phyloP scores from a whole-genome alignment of 2,888 invertebrate genomes.

The Pristionchus maxplancki region DNA sequence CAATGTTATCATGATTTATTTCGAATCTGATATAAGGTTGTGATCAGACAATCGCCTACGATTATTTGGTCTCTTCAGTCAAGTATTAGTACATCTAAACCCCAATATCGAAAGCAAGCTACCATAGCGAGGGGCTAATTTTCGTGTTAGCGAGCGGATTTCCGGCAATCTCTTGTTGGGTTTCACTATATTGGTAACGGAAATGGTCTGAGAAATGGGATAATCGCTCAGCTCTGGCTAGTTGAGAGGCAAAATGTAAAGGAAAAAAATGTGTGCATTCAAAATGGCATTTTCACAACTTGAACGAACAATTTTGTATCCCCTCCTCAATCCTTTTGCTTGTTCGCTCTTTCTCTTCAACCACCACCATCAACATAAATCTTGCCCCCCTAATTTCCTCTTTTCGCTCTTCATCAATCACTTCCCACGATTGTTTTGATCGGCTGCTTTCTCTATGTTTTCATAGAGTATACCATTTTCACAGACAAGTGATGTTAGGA shows the following conservation, averaged over 20 bases:
- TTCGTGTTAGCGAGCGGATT: conserved; percentile 15
- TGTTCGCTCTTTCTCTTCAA: not conserved
- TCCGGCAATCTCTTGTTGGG: not conserved
- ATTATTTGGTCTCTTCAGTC: too few species aligned
- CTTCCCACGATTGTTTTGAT: not conserved
- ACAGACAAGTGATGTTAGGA: too few species aligned
- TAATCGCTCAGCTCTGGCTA: too few species aligned
- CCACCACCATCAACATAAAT: conserved; percentile 46
- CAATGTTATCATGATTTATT: too few species aligned
- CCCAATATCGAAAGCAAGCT: not conserved
- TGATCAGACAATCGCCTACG: too few species aligned
- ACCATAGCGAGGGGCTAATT: conserved; percentile 19
- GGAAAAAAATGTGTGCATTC: too few species aligned
- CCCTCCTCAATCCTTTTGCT: not conserved
- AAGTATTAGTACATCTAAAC: too few species aligned
- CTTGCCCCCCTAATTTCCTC: not conserved
- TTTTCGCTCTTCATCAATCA: conserved; percentile 18
- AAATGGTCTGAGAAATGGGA: not conserved
- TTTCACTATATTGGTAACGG: not conserved
- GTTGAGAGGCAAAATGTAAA: too few species aligned
- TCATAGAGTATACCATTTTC: too few species aligned
- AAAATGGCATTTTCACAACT: too few species aligned
- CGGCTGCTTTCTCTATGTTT: too few species aligned
- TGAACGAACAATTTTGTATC: not conserved
- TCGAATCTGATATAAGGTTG: too few species aligned